These are phyloP conservation scores for Merluccius polli DNA, from an alignment of 2,797 vertebrate species.

Conservation along the genomic window DNA sequence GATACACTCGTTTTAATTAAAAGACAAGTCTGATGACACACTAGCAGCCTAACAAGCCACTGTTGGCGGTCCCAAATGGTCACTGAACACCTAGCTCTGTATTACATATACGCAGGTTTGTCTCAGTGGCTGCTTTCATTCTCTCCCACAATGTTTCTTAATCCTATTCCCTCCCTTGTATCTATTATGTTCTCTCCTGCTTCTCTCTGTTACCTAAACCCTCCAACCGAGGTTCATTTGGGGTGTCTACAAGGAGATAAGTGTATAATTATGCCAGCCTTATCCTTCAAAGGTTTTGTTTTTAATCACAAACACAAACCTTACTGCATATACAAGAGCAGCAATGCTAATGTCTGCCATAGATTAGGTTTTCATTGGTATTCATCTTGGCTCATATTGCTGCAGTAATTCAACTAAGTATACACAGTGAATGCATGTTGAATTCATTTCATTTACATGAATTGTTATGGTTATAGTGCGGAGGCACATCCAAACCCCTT, in stretches of 20 bases:
- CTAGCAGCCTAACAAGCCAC: no score
- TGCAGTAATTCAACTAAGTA: background rate
- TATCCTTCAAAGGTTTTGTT: background rate
- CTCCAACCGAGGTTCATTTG: background rate
- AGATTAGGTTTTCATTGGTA: background rate
- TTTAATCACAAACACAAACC: background rate
- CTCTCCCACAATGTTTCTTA: background rate
- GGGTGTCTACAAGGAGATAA: background rate
- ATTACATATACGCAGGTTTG: no score
- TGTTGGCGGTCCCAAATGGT: no score
- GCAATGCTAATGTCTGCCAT: background rate
- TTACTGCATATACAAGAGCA: background rate
- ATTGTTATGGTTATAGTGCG: background rate
- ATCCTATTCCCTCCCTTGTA: background rate
- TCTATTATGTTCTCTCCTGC: background rate
- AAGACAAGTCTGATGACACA: no score
- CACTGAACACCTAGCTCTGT: background rate
- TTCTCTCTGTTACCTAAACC: background rate
- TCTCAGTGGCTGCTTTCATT: no score
- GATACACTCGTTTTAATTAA: no score
- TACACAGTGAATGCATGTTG: background rate
- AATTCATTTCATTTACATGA: background rate
- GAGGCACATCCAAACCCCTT: background rate
- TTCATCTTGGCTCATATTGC: background rate
- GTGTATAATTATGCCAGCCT: background rate